Percentiles rank a stretch among this genome's conserved stretches.
These are phyloP conservation scores for Wasmannia auropunctata DNA, from an alignment of 1,140 invertebrate genomes.

Conservation along the genomic window DNA sequence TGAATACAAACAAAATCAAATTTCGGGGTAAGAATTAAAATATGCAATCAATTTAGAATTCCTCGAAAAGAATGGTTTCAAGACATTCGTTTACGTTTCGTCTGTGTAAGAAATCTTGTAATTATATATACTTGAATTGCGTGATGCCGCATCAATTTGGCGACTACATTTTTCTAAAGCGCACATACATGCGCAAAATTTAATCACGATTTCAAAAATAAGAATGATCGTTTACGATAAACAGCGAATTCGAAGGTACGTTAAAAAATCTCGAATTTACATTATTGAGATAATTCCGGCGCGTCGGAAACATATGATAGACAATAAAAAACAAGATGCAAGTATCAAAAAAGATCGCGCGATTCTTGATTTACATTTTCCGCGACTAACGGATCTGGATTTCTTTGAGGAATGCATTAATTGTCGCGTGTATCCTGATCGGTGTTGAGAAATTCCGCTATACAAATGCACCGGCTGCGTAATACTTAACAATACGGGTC, in stretches of 20 bases:
- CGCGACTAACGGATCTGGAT: constrained; percentile 11
- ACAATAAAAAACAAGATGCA: constrained; percentile 82
- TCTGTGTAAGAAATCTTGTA: neutral
- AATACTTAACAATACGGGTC: constrained; percentile 66
- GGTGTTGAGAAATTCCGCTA: constrained; percentile 15
- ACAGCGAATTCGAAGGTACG: neutral
- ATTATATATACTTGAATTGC: neutral
- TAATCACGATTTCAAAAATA: neutral
- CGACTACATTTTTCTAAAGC: neutral
- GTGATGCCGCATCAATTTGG: neutral
- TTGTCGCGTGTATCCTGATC: constrained; percentile 8
- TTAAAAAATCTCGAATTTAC: neutral
- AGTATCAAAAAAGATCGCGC: constrained; percentile 81
- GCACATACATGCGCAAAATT: neutral
- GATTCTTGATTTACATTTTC: constrained; percentile 53
- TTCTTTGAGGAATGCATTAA: constrained; percentile 4
- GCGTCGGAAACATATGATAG: constrained; percentile 76
- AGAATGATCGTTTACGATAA: neutral
- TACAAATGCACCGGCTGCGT: constrained; percentile 20
- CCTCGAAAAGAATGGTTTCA: neutral
- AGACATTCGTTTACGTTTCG: neutral
- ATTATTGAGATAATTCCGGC: constrained; percentile 37
- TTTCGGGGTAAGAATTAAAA: neutral
- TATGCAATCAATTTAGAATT: neutral
- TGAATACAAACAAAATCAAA: neutral